Conservation (phyloP, 2,888 invertebrate genomes). For the Yponomeuta plumbellus region DNA sequence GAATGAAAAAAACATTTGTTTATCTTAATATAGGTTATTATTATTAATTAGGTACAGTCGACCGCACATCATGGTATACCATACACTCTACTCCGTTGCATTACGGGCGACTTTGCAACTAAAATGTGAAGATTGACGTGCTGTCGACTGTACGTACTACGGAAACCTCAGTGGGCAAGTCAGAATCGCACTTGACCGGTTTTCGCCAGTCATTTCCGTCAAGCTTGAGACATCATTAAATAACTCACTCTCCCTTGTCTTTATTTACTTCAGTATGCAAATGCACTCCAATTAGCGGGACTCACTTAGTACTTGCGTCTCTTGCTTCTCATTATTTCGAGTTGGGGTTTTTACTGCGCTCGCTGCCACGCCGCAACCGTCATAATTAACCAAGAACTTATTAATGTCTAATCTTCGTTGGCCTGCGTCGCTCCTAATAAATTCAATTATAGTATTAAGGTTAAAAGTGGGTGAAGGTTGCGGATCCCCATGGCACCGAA, state of each 20-base stretch:
- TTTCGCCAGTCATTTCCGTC: conserved; percentile 36
- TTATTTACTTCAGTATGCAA: conserved; percentile 66
- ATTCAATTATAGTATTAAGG: conserved; percentile 70
- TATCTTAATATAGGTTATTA: too few relatives aligned
- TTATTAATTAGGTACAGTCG: too few relatives aligned
- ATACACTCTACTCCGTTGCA: too few relatives aligned
- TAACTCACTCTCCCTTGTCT: conserved; percentile 18
- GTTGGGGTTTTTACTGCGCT: conserved; percentile 50
- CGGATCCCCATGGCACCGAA: conserved; percentile 58
- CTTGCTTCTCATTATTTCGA: conserved; percentile 68
- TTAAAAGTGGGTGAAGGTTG: conserved; percentile 68
- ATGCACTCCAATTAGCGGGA: conserved; percentile 70
- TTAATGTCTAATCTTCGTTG: conserved; percentile 70
- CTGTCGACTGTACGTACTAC: too few relatives aligned
- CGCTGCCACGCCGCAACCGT: conserved; percentile 41
- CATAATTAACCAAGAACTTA: conserved; percentile 69
- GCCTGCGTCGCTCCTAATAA: conserved; percentile 65
- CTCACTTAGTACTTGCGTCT: conserved; percentile 39
- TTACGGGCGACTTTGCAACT: too few relatives aligned
- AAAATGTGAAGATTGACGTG: too few relatives aligned
- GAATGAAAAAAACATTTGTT: too few relatives aligned
- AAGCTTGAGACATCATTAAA: conserved; percentile 46
- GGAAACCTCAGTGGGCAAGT: too few relatives aligned
- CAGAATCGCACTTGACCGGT: too few relatives aligned
- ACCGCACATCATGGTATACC: too few relatives aligned